Conservation (phyloP, 2,113 vertebrate genomes). For the Tyrannus savana region DNA sequence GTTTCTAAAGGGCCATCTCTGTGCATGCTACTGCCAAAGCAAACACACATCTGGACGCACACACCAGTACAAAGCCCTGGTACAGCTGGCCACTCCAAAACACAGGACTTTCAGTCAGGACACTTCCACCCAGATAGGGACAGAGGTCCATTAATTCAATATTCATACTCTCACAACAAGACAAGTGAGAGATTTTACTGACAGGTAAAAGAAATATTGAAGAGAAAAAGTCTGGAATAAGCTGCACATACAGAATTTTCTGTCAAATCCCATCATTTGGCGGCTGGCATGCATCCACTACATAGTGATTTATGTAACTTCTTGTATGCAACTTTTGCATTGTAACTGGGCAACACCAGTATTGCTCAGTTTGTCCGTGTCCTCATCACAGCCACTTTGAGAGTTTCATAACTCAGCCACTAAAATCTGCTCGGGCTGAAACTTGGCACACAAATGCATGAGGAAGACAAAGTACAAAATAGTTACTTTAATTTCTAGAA, state of each 20-base stretch:
- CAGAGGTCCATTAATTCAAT: not conserved
- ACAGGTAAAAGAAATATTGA: not conserved
- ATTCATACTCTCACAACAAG: not conserved
- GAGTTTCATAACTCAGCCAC: not conserved
- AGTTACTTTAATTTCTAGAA: constrained; percentile 29
- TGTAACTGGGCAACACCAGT: not conserved
- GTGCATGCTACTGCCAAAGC: not conserved
- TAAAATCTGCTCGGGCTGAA: constrained; percentile 30
- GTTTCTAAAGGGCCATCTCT: not conserved
- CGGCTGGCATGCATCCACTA: not conserved
- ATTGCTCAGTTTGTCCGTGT: constrained; percentile 1
- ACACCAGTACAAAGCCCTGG: not conserved
- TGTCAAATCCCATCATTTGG: not conserved
- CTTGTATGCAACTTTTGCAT: not conserved
- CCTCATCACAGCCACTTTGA: constrained; percentile 3
- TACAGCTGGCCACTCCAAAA: not conserved
- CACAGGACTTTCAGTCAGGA: not conserved
- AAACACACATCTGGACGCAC: not conserved
- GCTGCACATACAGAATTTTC: not conserved
- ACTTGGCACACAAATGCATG: not conserved
- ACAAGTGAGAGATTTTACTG: not conserved
- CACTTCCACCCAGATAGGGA: not conserved
- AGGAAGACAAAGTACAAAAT: not conserved
- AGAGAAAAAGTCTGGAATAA: not conserved
- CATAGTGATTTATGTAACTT: not conserved